A percentile compares a stretch with the other conserved stretches of the same genome.
phyloP scores from a whole-genome alignment of 2,797 vertebrate species.

The Pterois miles region DNA sequence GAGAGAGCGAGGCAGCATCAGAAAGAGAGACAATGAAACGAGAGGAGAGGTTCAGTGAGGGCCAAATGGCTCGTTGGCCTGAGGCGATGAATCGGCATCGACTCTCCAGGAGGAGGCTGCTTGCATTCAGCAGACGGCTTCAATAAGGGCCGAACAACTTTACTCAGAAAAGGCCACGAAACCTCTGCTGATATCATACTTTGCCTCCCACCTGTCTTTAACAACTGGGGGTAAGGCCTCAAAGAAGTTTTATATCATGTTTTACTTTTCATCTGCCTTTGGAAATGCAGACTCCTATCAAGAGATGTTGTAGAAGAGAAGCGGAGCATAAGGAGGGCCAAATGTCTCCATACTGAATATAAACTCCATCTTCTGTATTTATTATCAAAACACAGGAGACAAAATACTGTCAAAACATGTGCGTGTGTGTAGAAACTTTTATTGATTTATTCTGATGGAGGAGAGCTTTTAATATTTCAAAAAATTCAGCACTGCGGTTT shows the following conservation, averaged over 20 bases:
- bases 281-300: not conserved
- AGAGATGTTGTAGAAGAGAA: not conserved
- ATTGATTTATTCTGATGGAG: slow-evolving; percentile 59
- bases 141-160: slow-evolving; percentile 44
- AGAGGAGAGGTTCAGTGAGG: slow-evolving; percentile 45
- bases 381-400: slow-evolving; percentile 14
- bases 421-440: slow-evolving; percentile 15
- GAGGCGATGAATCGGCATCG: slow-evolving; percentile 40
- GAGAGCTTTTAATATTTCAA: slow-evolving; percentile 37
- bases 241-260: not conserved
- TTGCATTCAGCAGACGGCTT: slow-evolving; percentile 39
- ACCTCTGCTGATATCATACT: slow-evolving; percentile 29
- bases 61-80: slow-evolving; percentile 55
- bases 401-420: slow-evolving; percentile 23
- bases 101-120: slow-evolving; percentile 42
- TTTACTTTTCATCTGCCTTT: slow-evolving; percentile 24
- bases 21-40: slow-evolving; percentile 48
- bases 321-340: not conserved
- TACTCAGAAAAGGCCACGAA: slow-evolving; percentile 23
- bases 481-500: slow-evolving; percentile 13
- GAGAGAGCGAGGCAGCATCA: slow-evolving; percentile 31
- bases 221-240: slow-evolving; percentile 17
- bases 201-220: slow-evolving; percentile 25
- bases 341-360: slow-evolving; percentile 16
- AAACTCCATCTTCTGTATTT: slow-evolving; percentile 37